Base-by-base conservation (phyloP, 2,113 vertebrate genomes). In the Reinhardtius hippoglossoides region DNA sequence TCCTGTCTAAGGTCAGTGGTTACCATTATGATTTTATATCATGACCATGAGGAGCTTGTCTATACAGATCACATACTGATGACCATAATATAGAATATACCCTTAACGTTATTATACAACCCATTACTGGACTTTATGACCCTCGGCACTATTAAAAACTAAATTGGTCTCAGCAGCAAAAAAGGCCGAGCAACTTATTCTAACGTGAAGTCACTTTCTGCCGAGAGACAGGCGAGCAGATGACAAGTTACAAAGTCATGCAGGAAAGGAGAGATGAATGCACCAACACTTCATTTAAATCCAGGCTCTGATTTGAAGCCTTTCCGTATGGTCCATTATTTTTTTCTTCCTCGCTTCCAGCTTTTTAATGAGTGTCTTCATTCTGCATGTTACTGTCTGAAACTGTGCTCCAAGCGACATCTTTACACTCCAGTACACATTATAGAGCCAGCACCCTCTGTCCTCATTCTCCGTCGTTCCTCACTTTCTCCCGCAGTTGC, bases 291-390 rank as follows among this genome's bases (percentile, higher is more conserved):
- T 75, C 56, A 81, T 87, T 88, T 80, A 87, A 89, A 85, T 89
- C 80, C 59, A 46, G 71, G n/a, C 84, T 87, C 62, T 50, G 80
- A 87, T 91, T 90, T 86, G 77, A 86, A 87, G 89, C 74, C 52
- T 79, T 80, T 87, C 88, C 55, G 44, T 80, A 76, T 70, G 79
- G 82, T 88, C 83, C 85, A 82, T 87, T 87, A 77, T 86, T 82
- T 72, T 81, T 70, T 79, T 86, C 74, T 61, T 26, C 70, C 83
- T 79, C 9, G 48, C 88, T 78, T 91, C 72, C 65, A 88, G 85
- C 80, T 83, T 93, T 92, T 92, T 92, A 93, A 92, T 92, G 91
- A 91, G 91, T 65, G 80, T 89, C 78, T 87, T 89, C 76, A 88
- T 91, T 81, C 73, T 56, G 70, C 82, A 54, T 81, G 90, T 87